Conservation (phyloP, 2,888 invertebrate species). For the Trypoxylon attenuatum region DNA sequence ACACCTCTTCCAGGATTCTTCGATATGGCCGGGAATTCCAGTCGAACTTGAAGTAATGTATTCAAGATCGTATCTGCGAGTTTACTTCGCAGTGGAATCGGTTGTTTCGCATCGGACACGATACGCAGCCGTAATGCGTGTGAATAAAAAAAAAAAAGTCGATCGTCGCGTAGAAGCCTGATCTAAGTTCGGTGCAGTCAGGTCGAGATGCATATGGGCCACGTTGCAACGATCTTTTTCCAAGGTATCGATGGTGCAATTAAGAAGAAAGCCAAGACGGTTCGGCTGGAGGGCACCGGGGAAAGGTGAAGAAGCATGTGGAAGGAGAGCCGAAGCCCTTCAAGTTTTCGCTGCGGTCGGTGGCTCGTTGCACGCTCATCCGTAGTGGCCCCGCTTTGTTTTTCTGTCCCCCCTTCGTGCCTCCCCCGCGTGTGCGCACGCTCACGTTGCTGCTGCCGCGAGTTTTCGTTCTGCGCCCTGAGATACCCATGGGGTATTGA, state of each 20-base stretch:
- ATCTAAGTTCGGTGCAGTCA: slow-evolving; percentile 26
- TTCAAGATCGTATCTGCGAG: no score
- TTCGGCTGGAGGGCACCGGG: not conserved
- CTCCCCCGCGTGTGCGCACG: slow-evolving; percentile 3
- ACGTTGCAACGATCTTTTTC: slow-evolving; percentile 12
- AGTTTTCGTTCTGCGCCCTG: slow-evolving; percentile 7
- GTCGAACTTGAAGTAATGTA: no score
- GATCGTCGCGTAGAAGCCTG: slow-evolving; percentile 1
- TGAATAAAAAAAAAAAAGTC: no score
- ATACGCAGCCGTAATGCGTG: not conserved
- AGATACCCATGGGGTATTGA: slow-evolving; percentile 40
- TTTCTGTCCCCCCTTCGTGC: slow-evolving; percentile 37
- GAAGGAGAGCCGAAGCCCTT: slow-evolving; percentile 55
- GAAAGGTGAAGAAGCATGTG: not conserved
- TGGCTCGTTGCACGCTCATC: slow-evolving; percentile 5
- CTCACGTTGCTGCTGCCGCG: not conserved
- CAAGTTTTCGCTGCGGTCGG: slow-evolving; percentile 52
- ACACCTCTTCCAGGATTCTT: no score
- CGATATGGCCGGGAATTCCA: no score
- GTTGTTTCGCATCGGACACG: no score
- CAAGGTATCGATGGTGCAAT: slow-evolving; percentile 28
- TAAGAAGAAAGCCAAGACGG: slow-evolving; percentile 28
- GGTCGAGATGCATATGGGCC: slow-evolving; percentile 28
- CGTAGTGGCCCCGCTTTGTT: slow-evolving; percentile 35
- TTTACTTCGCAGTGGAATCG: no score